Base-by-base conservation (phyloP, 2,888 invertebrate genomes). In the Thelaira solivaga region DNA sequence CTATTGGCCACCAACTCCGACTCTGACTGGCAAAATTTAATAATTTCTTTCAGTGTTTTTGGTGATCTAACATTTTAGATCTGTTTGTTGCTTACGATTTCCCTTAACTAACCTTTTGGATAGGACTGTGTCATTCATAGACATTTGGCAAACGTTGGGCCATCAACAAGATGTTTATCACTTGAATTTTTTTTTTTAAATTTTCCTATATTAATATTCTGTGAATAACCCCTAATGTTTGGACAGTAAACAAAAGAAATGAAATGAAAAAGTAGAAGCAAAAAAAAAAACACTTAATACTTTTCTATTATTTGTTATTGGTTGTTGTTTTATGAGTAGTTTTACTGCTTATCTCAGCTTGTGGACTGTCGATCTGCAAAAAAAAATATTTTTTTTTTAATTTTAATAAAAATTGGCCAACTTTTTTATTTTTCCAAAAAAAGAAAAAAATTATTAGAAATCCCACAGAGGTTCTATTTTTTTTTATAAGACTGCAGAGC, bases 361-460 rank as follows among this genome's bases (percentile, higher is more conserved):
- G 84, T 82, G 83, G 82, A 82, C 82, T 83, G 83, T 83, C 81
- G 80, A 53, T 67, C 53, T 51, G 49, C 67, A 18, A 16, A 41
- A 39, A 20, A 11, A 5, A 47, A 73, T 18, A 64, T 43, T 34
- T 55, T 64, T 62, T 26, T 57, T 41, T 24, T 10, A 49, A 22
- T 69, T 65, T 69, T 11, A 68, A 55, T 43, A 68, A 64, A 73
- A 78, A 78, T 64, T 78, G 64, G 71, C 65, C 69, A 80, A 75
- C 79, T 74, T 80, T 80, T 80, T 71, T 20, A n/a, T n/a, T 22
- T 47, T n/a, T 10, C 20, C 16, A 62, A 49, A 51, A 67, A 73
- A 78, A 80, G 65, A 10, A 26, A 34, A 2, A 29, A 13, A 13
- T 0, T 16, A 11, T 47, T 36, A 49, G 49, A 53, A 55, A 62